Evolutionary conservation across 1,140 invertebrate genomes (phyloP).

Genomic region (Megalonaias nervosa): DNA sequence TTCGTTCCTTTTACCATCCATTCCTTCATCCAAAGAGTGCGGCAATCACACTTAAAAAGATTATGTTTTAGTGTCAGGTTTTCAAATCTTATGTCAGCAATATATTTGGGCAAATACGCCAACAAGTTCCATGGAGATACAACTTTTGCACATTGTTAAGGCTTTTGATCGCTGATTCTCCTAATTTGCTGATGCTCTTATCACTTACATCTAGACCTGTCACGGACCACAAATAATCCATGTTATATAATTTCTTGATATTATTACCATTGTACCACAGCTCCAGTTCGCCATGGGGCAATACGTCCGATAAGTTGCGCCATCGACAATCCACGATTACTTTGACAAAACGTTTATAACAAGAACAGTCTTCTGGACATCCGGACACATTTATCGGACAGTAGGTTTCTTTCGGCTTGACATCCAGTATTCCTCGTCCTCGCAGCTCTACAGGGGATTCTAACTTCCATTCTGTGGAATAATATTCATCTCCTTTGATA

Average conservation of each 20-base stretch:
- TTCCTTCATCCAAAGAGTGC: conserved; percentile 52
- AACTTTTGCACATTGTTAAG: conserved; percentile 32
- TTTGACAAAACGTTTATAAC: conserved; percentile 41
- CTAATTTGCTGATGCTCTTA: conserved; percentile 36
- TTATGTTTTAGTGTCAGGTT: conserved; percentile 40
- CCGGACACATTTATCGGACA: conserved; percentile 24
- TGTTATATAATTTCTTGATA: conserved; percentile 30
- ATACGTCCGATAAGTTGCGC: conserved; percentile 3
- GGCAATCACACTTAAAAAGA: conserved; percentile 51
- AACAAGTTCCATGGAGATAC: conserved; percentile 45
- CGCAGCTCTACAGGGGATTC: conserved; percentile 37
- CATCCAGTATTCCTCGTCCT: conserved; percentile 22
- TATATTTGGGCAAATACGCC: conserved; percentile 26
- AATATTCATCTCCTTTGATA: conserved; percentile 43
- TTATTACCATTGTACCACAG: conserved; percentile 53
- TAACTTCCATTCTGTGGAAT: conserved; percentile 49
- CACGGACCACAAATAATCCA: conserved; percentile 8
- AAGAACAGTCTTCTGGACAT: conserved; percentile 43
- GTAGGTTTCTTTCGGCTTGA: conserved; percentile 47
- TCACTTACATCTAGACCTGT: conserved; percentile 27
- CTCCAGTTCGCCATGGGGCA: conserved; percentile 40
- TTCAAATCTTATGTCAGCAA: conserved; percentile 14
- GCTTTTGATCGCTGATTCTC: conserved; percentile 5
- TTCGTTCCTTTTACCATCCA: conserved; percentile 39
- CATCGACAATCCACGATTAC: conserved; percentile 53